Evolutionary conservation across 2,113 vertebrate genomes (phyloP).

Genomic region (Trichechus manatus): DNA sequence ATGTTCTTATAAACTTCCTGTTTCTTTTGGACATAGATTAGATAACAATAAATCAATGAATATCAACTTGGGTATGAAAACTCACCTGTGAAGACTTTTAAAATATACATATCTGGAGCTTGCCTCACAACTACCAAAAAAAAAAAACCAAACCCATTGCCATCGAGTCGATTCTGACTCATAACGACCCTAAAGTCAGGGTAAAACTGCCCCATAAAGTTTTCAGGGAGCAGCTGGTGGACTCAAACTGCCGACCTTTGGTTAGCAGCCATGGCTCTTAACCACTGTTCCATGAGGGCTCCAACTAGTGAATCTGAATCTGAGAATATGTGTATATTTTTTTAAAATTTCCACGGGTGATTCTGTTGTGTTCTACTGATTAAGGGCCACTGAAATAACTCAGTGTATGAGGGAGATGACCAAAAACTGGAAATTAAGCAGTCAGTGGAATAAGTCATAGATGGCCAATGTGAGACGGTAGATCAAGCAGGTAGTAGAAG

Average conservation of each 20-base stretch:
- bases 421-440: neutral
- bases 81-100: neutral
- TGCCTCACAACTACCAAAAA: too few species aligned
- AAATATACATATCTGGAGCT: neutral
- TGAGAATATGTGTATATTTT: neutral
- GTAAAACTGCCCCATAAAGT: too few species aligned
- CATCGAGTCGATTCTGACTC: too few species aligned
- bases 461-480: neutral
- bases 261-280: too few species aligned
- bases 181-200: too few species aligned
- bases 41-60: neutral
- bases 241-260: too few species aligned
- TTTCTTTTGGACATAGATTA: neutral
- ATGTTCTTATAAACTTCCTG: neutral
- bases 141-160: too few species aligned
- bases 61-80: slow-evolving; percentile 4
- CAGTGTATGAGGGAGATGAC: neutral
- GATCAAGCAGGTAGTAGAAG: neutral
- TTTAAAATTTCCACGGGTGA: neutral
- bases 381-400: neutral
- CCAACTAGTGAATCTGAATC: neutral
- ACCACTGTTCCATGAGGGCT: too few species aligned
- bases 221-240: too few species aligned
- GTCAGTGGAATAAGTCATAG: neutral
- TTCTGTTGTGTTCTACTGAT: neutral